phyloP scores from a whole-genome alignment of 2,888 invertebrate genomes.

The Standfussiana lucernea region DNA sequence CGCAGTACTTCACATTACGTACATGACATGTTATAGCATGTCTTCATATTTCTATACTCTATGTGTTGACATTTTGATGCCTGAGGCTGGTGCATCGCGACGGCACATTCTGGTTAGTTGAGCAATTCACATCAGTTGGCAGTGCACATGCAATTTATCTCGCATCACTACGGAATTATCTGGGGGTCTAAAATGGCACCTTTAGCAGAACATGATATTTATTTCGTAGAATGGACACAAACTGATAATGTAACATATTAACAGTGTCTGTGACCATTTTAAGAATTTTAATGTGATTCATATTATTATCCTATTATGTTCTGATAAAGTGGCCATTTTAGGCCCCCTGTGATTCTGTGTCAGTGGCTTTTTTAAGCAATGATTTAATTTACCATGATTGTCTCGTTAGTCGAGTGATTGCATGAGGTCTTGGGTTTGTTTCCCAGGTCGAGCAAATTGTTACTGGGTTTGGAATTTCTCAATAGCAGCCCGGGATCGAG shows the following conservation, averaged over 20 bases:
- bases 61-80: conserved; percentile 33
- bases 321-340: no score
- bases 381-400: background rate
- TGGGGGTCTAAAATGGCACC: no score
- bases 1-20: no score
- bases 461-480: background rate
- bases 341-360: background rate
- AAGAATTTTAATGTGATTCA: no score
- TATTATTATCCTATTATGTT: no score
- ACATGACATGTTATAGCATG: background rate
- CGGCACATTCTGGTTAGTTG: conserved; percentile 12
- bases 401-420: background rate
- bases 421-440: background rate
- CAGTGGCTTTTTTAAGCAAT: conserved; percentile 4
- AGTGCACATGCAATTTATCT: conserved; percentile 25
- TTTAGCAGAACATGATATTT: no score
- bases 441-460: background rate
- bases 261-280: no score
- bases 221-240: no score
- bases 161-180: conserved; percentile 33
- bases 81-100: conserved; percentile 17
- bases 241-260: no score
- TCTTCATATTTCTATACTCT: background rate
- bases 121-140: conserved; percentile 36
- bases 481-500: background rate